phyloP scores from a whole-genome alignment of 2,888 invertebrate genomes.

The Drepana falcataria region DNA sequence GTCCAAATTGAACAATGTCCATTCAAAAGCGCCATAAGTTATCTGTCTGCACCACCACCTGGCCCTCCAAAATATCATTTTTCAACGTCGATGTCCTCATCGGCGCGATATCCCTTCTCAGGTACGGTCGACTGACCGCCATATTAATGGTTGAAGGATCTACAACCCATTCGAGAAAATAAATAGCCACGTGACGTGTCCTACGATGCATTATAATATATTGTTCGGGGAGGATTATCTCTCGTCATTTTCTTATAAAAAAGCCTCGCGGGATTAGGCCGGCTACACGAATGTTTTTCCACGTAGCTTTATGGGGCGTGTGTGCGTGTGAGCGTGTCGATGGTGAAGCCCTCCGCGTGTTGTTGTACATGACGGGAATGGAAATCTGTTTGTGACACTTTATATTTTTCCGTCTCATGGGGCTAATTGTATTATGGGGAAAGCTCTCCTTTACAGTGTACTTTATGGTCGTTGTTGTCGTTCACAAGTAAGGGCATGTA shows the following conservation, averaged over 20 bases:
- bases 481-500: too few relatives aligned
- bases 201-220: slow-evolving; percentile 70
- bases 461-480: not conserved
- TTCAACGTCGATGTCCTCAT: slow-evolving; percentile 61
- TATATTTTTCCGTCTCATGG: not conserved
- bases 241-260: slow-evolving; percentile 44
- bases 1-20: not conserved
- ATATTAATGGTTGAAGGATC: slow-evolving; percentile 65
- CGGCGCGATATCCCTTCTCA: slow-evolving; percentile 50
- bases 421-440: not conserved
- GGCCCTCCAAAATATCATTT: slow-evolving; percentile 53
- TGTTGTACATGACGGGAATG: not conserved
- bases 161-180: slow-evolving; percentile 57
- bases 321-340: slow-evolving; percentile 9
- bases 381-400: not conserved
- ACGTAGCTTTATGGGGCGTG: slow-evolving; percentile 14
- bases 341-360: not conserved
- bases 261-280: slow-evolving; percentile 23
- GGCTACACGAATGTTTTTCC: slow-evolving; percentile 18
- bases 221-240: slow-evolving; percentile 49
- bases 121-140: slow-evolving; percentile 55
- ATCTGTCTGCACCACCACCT: slow-evolving; percentile 32
- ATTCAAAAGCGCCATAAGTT: slow-evolving; percentile 8
- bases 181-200: slow-evolving; percentile 67
- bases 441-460: not conserved